These are phyloP conservation scores for Rhinopithecus roxellana DNA, from an alignment of 2,113 vertebrate species.

Conservation along the genomic window DNA sequence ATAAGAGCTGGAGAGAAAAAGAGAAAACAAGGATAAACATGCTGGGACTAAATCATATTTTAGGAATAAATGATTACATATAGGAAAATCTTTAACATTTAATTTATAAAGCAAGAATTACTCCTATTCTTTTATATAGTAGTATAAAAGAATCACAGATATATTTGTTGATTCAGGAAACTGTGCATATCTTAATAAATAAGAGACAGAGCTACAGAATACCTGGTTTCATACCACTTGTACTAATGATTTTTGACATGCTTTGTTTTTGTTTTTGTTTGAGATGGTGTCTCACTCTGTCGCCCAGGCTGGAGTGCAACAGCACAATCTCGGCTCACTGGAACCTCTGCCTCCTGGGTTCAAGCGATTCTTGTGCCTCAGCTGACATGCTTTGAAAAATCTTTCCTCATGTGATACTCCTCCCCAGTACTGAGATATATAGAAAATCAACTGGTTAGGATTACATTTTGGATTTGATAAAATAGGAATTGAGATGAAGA, in stretches of 20 bases:
- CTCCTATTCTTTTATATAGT: not conserved
- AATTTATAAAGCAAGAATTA: slow-evolving; percentile 18
- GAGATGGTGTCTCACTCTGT: no score
- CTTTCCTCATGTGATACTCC: not conserved
- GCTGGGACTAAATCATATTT: not conserved
- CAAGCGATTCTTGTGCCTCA: no score
- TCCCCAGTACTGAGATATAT: not conserved
- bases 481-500: not conserved
- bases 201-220: not conserved
- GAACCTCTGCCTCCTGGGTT: no score
- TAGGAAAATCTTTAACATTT: not conserved
- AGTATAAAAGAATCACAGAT: not conserved
- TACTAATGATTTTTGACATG: not conserved
- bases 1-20: not conserved
- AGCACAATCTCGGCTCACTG: no score
- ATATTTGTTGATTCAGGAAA: not conserved
- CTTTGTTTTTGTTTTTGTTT: not conserved
- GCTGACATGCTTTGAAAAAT: not conserved
- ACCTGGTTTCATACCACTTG: not conserved
- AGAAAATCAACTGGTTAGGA: not conserved
- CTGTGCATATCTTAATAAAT: not conserved
- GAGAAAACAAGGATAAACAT: not conserved
- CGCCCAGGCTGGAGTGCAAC: no score
- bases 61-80: not conserved
- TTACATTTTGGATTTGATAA: not conserved